Evolutionary conservation across 2,113 vertebrate species (phyloP).

Genomic region (Thamnophis sirtalis): DNA sequence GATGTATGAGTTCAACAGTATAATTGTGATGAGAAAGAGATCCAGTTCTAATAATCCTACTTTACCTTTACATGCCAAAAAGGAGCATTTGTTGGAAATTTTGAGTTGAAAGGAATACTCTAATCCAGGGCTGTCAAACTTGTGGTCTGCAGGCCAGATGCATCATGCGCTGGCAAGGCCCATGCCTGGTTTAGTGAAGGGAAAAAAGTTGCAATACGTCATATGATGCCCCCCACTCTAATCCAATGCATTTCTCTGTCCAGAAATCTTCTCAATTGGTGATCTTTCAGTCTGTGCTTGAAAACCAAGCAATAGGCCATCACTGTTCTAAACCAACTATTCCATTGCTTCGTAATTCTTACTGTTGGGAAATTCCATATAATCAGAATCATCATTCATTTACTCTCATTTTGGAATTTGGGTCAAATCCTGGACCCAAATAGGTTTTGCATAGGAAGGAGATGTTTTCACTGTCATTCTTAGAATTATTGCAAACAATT

Average conservation of each 20-base stretch:
- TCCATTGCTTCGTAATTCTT: neutral
- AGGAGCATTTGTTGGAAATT: neutral
- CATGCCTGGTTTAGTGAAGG: no score
- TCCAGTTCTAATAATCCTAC: neutral
- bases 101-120: neutral
- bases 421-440: neutral
- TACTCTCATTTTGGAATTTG: neutral
- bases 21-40: neutral
- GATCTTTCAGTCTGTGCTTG: neutral
- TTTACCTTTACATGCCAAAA: neutral
- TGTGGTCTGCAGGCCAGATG: no score
- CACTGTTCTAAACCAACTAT: neutral
- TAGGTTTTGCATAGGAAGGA: neutral
- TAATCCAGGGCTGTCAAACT: neutral
- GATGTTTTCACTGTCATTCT: neutral
- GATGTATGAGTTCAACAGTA: neutral
- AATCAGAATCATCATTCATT: neutral
- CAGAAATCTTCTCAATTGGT: neutral
- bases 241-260: no score
- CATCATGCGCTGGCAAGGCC: no score
- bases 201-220: no score
- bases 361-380: neutral
- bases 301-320: neutral
- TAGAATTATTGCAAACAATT: neutral
- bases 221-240: no score